phyloP scores from a whole-genome alignment of 1,140 invertebrate genomes.

The Pentalonia nigronervosa region DNA sequence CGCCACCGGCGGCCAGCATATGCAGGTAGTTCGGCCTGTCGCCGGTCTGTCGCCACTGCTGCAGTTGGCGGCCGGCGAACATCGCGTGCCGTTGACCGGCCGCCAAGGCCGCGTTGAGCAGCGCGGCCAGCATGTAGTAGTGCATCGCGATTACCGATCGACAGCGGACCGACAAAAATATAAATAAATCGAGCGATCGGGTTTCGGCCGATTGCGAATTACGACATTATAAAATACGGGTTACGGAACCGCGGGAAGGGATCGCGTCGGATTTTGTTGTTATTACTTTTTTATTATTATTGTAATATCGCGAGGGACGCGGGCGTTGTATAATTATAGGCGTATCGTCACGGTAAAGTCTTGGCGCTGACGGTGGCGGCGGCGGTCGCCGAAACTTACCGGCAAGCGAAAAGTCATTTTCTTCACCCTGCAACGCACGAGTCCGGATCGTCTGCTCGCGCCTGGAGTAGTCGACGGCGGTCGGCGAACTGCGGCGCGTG shows the following conservation, averaged over 20 bases:
- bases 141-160: neutral
- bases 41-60: neutral
- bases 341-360: neutral
- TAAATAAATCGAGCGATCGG: no score
- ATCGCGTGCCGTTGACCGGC: neutral
- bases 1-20: neutral
- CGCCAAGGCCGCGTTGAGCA: neutral
- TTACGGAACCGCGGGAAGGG: no score
- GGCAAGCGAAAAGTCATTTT: neutral
- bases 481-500: neutral
- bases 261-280: neutral
- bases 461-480: slow-evolving; percentile 3
- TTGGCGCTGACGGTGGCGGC: neutral
- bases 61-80: neutral
- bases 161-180: no score
- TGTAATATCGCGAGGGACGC: neutral
- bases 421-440: neutral
- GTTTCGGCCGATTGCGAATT: no score
- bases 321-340: neutral
- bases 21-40: neutral
- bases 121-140: neutral
- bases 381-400: neutral
- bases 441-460: neutral
- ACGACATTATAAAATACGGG: no score
- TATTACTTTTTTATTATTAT: neutral